A percentile compares a stretch with the other conserved stretches of the same genome.
These are phyloP conservation scores for Hyla sarda DNA, from an alignment of 2,113 vertebrate species.

Conservation along the genomic window DNA sequence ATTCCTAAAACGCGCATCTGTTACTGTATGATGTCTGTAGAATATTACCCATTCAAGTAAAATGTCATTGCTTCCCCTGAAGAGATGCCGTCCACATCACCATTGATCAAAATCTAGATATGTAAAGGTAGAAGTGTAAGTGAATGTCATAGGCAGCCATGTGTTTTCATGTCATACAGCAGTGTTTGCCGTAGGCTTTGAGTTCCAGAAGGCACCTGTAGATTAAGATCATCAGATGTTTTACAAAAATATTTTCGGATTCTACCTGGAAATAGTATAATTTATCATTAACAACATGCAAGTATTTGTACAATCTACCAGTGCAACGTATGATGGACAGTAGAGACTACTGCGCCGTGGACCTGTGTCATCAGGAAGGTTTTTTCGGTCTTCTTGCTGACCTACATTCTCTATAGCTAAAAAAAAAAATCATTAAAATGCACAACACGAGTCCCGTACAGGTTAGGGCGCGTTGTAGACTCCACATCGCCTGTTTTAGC, in stretches of 20 bases:
- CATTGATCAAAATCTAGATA: background rate
- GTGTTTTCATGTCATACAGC: background rate
- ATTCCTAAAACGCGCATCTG: background rate
- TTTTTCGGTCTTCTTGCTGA: background rate
- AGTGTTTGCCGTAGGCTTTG: background rate
- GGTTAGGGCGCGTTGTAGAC: background rate
- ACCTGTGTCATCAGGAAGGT: background rate
- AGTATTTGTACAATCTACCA: background rate
- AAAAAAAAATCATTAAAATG: background rate
- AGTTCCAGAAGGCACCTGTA: background rate
- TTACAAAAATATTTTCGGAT: background rate
- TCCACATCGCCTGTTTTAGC: too few relatives aligned
- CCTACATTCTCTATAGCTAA: background rate
- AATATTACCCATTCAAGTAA: background rate
- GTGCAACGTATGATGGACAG: background rate
- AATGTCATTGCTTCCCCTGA: background rate
- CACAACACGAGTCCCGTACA: background rate
- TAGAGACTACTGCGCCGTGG: too few relatives aligned
- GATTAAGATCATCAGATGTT: background rate
- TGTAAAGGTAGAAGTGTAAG: background rate
- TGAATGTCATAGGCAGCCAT: background rate
- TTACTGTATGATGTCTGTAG: background rate
- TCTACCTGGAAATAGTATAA: background rate
- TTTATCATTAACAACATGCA: background rate
- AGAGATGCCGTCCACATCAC: background rate